Evolutionary conservation across 1,140 invertebrate genomes (phyloP).

Genomic region (Oreohelix idahoensis): DNA sequence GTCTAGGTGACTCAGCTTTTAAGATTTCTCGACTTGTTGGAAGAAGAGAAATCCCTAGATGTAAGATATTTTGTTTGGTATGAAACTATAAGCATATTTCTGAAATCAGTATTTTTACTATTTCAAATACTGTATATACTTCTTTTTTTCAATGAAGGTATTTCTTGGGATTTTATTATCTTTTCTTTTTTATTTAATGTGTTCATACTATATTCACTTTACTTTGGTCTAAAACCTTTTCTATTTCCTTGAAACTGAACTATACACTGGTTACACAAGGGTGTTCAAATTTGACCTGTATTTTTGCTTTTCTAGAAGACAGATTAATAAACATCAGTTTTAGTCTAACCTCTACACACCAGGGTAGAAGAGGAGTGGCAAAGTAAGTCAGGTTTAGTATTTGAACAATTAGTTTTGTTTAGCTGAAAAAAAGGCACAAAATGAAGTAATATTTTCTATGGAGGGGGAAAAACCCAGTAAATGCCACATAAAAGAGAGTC

Average conservation of each 20-base stretch:
- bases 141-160: background rate
- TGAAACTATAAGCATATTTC: background rate
- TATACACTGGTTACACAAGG: background rate
- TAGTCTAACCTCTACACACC: too few relatives aligned
- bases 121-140: background rate
- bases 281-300: background rate
- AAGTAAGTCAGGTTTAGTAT: too few relatives aligned
- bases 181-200: background rate
- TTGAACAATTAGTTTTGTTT: too few relatives aligned
- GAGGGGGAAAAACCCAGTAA: too few relatives aligned
- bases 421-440: too few relatives aligned
- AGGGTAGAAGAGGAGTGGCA: too few relatives aligned
- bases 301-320: too few relatives aligned
- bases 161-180: background rate
- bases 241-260: background rate
- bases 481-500: too few relatives aligned
- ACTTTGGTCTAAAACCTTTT: background rate
- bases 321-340: too few relatives aligned
- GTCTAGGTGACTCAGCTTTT: slow-evolving; percentile 26
- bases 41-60: slow-evolving; percentile 6
- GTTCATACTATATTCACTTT: background rate
- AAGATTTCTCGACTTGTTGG: slow-evolving; percentile 32
- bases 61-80: slow-evolving; percentile 10
- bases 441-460: too few relatives aligned
- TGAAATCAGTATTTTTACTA: too few relatives aligned